Evolutionary conservation across 1,140 invertebrate genomes (phyloP).

Genomic region (Megathymus violae): DNA sequence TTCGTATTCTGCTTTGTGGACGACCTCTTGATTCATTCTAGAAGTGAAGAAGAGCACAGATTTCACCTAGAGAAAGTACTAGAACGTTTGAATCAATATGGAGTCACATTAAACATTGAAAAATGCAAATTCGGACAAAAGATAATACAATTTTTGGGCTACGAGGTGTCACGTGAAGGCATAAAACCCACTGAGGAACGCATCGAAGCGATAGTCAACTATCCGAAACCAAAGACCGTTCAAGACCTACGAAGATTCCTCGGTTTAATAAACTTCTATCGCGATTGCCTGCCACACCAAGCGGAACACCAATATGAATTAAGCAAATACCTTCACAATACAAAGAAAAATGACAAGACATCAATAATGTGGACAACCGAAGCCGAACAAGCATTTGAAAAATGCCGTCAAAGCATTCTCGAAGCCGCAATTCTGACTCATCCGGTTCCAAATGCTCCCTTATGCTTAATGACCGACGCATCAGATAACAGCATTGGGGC

Average conservation of each 20-base stretch:
- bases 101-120: not conserved
- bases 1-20: not conserved
- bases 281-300: not conserved
- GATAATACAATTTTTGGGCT: not conserved
- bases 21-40: not conserved
- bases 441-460: conserved; percentile 5
- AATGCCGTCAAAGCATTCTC: conserved; percentile 50
- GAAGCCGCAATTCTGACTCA: conserved; percentile 41
- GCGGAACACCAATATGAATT: not conserved
- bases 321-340: not conserved
- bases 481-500: conserved; percentile 46
- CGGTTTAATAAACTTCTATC: not conserved
- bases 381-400: conserved; percentile 39
- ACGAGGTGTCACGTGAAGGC: not conserved
- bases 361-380: not conserved
- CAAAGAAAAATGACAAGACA: not conserved
- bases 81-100: not conserved
- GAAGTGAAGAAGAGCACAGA: not conserved
- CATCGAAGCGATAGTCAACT: not conserved
- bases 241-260: not conserved
- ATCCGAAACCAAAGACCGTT: not conserved
- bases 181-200: not conserved
- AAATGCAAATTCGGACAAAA: not conserved
- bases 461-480: conserved; percentile 30
- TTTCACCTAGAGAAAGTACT: not conserved